Evolutionary conservation across 1,140 invertebrate genomes (phyloP).

Genomic region (Tachypleus tridentatus): DNA sequence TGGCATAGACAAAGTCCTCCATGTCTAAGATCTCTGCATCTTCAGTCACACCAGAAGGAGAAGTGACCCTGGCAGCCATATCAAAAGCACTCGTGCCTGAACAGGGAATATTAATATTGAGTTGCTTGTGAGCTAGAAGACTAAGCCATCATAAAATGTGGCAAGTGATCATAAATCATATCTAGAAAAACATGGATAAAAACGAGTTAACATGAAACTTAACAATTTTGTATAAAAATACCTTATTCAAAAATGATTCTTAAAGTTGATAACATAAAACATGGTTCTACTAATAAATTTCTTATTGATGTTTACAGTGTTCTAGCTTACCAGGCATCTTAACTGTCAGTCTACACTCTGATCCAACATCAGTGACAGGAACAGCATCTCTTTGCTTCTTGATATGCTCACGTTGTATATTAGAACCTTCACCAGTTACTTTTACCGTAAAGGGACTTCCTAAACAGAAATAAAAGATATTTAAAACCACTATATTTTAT

Average conservation of each 20-base stretch:
- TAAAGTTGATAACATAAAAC: conserved; percentile 27
- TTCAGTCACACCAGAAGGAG: conserved; percentile 77
- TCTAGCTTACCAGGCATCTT: conserved; percentile 58
- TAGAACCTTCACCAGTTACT: conserved; percentile 71
- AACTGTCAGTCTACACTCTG: conserved; percentile 83
- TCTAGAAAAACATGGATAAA: not conserved
- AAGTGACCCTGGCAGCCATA: conserved; percentile 78
- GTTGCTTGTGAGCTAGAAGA: not conserved
- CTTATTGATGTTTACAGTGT: not conserved
- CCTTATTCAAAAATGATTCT: not conserved
- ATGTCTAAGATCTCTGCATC: conserved; percentile 82
- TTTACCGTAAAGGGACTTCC: conserved; percentile 86
- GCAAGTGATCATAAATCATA: not conserved
- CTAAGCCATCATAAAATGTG: not conserved
- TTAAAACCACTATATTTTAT: not conserved
- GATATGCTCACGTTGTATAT: conserved; percentile 76
- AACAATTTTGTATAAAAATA: conserved; percentile 4
- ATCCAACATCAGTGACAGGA: conserved; percentile 81
- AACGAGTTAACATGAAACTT: not conserved
- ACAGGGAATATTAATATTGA: not conserved
- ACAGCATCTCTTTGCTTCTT: conserved; percentile 80
- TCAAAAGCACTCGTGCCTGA: conserved; percentile 53
- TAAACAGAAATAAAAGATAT: conserved; percentile 1
- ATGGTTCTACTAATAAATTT: conserved; percentile 35
- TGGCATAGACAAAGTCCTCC: conserved; percentile 85